Evolutionary conservation across 2,113 vertebrate genomes (phyloP), one percentile per base, ranked within the genome.

Genomic region (Daphoenositta chrysoptera): DNA sequence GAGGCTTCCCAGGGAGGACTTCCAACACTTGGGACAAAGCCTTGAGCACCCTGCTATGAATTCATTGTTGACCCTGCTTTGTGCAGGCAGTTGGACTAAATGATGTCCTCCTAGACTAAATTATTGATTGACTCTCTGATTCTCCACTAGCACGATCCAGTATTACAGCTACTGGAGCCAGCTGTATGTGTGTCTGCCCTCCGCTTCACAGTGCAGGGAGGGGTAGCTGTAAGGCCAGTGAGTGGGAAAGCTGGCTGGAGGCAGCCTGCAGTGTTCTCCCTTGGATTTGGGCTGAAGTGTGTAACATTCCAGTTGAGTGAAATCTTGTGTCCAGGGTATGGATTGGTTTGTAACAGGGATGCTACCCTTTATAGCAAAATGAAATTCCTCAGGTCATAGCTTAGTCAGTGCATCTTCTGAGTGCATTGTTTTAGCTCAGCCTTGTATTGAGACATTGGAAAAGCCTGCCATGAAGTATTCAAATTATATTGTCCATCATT

Each of bases 161-260:
- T 31, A 39, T 15, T 53, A 2, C 10, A 76, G 13, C 60, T 58
- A 1, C 44, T 58, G 57, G 56, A 63, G 26, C 23, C 35, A 35
- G n/a, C 26, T 64, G 1, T 16, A 0, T 6, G 2, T 30, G 8
- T 58, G 42, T 53, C 17, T 88, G 15, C 42, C 8, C 14, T 64
- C 12, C 13, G 51, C 27, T 28, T 48, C 3, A 1, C 27, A 31
- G 14, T 17, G 11, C 21, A 12, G 58, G 39, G 10, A 18, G 5
- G 23, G 22, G 26, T 22, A 2, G 26, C 16, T 39, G 8, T 15
- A 31, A 33, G 37, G 27, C 35, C 26, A 10, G 16, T 28, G 30
- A 33, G 26, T 35, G 27, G 61, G 57, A 33, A 30, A 9, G 4
- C 33, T 30, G 28, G 20, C 56, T 58, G 57, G 13, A 42, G 27